Evolutionary conservation across 2,797 vertebrate genomes (phyloP).

Genomic region (Cheirogaleus major): DNA sequence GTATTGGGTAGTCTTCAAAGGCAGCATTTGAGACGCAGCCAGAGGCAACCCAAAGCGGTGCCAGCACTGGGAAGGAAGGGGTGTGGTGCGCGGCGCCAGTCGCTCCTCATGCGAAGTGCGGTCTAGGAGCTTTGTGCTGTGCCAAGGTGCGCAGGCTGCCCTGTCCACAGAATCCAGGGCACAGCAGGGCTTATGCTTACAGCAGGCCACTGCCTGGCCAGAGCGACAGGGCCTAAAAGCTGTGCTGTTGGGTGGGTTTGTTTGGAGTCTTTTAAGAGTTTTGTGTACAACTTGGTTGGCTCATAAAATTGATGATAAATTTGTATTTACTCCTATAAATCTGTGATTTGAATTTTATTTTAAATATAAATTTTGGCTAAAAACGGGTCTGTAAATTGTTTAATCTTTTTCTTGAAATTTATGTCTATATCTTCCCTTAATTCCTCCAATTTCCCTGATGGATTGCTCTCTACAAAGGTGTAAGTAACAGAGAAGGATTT

Average conservation of each 20-base stretch:
- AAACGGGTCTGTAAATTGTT: neutral
- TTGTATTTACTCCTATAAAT: neutral
- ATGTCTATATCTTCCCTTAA: neutral
- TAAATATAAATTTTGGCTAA: neutral
- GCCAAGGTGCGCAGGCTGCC: neutral
- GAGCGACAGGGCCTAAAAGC: neutral
- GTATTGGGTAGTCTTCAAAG: neutral
- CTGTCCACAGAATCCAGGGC: neutral
- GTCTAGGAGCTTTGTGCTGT: neutral
- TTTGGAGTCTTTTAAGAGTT: neutral
- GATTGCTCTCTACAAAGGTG: neutral
- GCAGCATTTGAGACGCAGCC: neutral
- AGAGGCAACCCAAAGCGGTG: neutral
- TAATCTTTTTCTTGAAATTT: neutral
- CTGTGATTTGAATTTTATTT: neutral
- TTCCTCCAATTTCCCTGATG: neutral
- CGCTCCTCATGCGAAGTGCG: neutral
- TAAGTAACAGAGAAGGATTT: neutral
- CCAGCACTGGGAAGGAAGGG: neutral
- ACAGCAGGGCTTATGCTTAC: neutral
- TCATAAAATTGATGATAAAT: neutral
- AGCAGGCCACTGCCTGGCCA: accelerated
- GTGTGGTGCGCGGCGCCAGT: neutral
- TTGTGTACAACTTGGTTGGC: neutral
- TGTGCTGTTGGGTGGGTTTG: neutral